phyloP scores from a whole-genome alignment of 2,113 vertebrate species.

The Taxidea taxus region DNA sequence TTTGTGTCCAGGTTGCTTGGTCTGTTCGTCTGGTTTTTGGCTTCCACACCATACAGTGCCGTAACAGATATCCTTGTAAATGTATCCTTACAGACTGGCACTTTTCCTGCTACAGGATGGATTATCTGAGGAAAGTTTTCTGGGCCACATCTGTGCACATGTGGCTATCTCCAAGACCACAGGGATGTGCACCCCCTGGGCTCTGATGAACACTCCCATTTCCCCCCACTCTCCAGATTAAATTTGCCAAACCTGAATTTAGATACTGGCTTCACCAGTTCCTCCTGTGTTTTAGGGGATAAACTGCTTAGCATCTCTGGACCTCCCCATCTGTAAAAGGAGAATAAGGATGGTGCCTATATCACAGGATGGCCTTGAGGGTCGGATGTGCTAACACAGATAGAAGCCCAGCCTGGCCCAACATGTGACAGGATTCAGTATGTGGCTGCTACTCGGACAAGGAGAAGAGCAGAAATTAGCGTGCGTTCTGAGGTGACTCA shows the following conservation, averaged over 20 bases:
- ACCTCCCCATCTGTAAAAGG: neutral
- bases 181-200: accelerated
- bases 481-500: neutral
- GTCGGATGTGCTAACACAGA: too few species aligned
- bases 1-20: neutral
- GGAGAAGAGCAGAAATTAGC: neutral
- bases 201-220: accelerated
- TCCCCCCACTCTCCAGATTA: neutral
- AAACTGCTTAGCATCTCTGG: too few species aligned
- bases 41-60: neutral
- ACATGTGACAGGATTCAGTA: accelerated
- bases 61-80: neutral
- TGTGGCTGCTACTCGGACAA: accelerated
- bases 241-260: neutral
- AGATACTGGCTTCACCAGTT: neutral
- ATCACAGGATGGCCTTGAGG: neutral
- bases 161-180: neutral
- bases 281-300: neutral
- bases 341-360: neutral
- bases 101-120: neutral
- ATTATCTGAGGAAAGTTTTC: neutral
- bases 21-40: neutral
- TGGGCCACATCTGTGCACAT: neutral
- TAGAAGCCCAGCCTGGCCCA: neutral
- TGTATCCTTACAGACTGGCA: accelerated